phyloP scores from a whole-genome alignment of 1,140 invertebrate species.

The Centruroides sculpturatus region DNA sequence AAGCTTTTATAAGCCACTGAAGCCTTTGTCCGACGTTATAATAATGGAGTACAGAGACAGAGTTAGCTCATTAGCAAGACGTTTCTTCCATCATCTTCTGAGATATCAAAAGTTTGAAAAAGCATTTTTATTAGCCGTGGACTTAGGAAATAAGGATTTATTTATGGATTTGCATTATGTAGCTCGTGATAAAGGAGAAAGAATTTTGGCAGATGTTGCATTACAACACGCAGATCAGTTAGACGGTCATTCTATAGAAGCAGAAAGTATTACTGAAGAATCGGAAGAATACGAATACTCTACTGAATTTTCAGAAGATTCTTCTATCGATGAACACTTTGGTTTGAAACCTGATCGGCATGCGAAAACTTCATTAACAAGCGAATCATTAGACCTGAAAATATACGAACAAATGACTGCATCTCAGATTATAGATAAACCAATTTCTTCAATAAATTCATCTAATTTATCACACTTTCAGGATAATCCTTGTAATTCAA shows the following conservation, averaged over 20 bases:
- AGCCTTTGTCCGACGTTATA: slow-evolving; percentile 10
- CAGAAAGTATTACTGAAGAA: background rate
- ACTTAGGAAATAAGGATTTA: slow-evolving; percentile 15
- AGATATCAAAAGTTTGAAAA: slow-evolving; percentile 13
- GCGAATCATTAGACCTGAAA: background rate
- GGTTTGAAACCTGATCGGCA: background rate
- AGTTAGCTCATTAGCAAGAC: slow-evolving; percentile 15
- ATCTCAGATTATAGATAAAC: background rate
- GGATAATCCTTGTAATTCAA: too few species aligned
- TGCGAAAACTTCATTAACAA: background rate
- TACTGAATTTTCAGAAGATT: background rate
- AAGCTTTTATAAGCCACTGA: slow-evolving; percentile 13
- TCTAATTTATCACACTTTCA: too few species aligned
- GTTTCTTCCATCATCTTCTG: slow-evolving; percentile 18
- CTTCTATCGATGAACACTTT: background rate
- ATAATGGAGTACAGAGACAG: slow-evolving; percentile 10
- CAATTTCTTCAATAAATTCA: too few species aligned
- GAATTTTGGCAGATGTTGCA: slow-evolving; percentile 11
- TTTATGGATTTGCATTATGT: slow-evolving; percentile 17
- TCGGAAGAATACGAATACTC: background rate
- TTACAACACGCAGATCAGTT: slow-evolving; percentile 9
- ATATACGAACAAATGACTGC: background rate
- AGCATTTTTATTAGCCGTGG: slow-evolving; percentile 18
- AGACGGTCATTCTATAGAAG: background rate
- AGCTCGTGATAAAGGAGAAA: slow-evolving; percentile 12